Conservation (phyloP, 1,140 invertebrate genomes). For the Eciton burchellii region DNA sequence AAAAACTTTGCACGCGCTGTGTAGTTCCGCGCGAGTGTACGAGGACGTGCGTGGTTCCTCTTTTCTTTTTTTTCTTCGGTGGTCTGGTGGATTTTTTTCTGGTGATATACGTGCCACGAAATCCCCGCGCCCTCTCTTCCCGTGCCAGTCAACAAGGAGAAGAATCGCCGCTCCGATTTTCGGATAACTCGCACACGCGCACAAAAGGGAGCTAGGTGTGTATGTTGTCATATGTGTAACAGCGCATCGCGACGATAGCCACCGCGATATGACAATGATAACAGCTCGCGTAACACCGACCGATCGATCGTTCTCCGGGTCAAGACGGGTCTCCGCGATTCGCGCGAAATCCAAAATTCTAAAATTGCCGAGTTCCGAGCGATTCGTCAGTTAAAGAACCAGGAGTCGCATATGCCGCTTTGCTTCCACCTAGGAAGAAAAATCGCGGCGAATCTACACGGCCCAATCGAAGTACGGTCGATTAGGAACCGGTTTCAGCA, state of each 20-base stretch:
- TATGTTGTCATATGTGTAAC: background rate
- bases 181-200: slow-evolving; percentile 37
- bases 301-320: slow-evolving; percentile 43
- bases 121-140: no score
- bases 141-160: background rate
- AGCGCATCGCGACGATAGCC: background rate
- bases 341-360: slow-evolving; percentile 42
- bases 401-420: background rate
- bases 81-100: slow-evolving; percentile 45
- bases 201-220: slow-evolving; percentile 20
- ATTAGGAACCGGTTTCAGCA: slow-evolving; percentile 20
- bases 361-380: slow-evolving; percentile 35
- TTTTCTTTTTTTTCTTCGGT: background rate
- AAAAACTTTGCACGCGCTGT: background rate
- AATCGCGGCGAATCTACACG: slow-evolving; percentile 10
- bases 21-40: slow-evolving; percentile 43
- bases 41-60: background rate
- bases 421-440: background rate
- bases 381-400: background rate
- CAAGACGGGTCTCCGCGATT: background rate
- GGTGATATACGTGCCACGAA: slow-evolving; percentile 19
- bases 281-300: background rate
- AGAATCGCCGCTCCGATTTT: slow-evolving; percentile 4
- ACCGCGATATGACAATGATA: background rate
- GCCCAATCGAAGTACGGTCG: slow-evolving; percentile 1